Base-by-base conservation (phyloP, 2,113 vertebrate genomes). In the Paradisaea rubra region DNA sequence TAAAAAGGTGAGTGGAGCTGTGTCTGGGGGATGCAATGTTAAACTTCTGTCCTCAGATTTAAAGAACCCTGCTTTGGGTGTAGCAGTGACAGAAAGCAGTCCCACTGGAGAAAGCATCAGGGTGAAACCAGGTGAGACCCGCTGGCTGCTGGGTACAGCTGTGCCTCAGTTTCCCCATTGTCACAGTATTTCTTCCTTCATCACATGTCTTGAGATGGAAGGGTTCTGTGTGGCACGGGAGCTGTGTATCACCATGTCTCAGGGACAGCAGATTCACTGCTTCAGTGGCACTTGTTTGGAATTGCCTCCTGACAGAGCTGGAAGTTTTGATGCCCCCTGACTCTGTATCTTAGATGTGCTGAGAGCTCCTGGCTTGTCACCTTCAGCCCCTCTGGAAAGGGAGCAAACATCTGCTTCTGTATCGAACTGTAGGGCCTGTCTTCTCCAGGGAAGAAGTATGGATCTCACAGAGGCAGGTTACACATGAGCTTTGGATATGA, bases 1-100 rank as follows among this genome's bases (percentile, higher is more conserved):
- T 97, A 99, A 99, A 97, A 99, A 99, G 98, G 99, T 99, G 91
- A 96, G 97, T 85, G 65, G 37, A 31, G 6, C 23, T 45, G 25
- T 45, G 42, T 45, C 27, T 27, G 33, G 18, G 61, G 18, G 7
- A 19, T 50, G 52, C 33, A 35, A 1, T 3, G 14, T 53, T 70
- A 21, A 69, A 65, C 9, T 25, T 56, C 33, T 37, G 35, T 31
- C 53, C 37, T 56, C 76, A 31, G 11, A 22, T 61, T 13, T 35
- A 13, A 87, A 78, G 70, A 63, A 31, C 30, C 63, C 66, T 73
- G 15, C 70, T 77, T 42, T 57, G 42, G 10, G 27, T 47, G 8
- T 8, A 52, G 27, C 22, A n/a, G 56, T 11, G 53, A 5, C 69
- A 77, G 54, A 82, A 35, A 73, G 13, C 8, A 35, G 15, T 21